Conservation (phyloP, 2,888 invertebrate genomes). For the Cremastobaeus sp. region DNA sequence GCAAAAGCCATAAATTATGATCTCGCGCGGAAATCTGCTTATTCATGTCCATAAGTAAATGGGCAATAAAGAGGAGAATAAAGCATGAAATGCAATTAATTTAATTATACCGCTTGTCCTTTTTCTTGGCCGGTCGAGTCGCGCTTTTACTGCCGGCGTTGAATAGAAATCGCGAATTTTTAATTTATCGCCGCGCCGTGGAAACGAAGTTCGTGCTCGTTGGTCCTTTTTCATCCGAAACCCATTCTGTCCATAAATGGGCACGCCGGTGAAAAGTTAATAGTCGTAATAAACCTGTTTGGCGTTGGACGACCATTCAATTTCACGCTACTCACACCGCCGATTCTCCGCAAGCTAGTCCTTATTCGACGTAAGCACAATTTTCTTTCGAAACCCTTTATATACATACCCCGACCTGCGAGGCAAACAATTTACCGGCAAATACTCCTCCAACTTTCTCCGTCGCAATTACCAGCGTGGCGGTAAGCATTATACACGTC, state of each 20-base stretch:
- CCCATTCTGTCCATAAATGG: slow-evolving; percentile 57
- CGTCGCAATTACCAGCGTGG: slow-evolving; percentile 50
- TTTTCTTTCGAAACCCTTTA: slow-evolving; percentile 53
- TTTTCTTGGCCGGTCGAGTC: neutral
- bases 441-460: slow-evolving; percentile 48
- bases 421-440: slow-evolving; percentile 53
- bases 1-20: slow-evolving; percentile 35
- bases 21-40: slow-evolving; percentile 29
- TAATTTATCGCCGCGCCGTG: slow-evolving; percentile 40
- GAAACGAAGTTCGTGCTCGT: slow-evolving; percentile 34
- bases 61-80: slow-evolving; percentile 33
- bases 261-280: slow-evolving; percentile 59
- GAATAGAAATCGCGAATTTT: slow-evolving; percentile 50
- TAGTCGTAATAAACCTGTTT: slow-evolving; percentile 62
- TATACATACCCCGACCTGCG: slow-evolving; percentile 22
- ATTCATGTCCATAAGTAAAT: slow-evolving; percentile 30
- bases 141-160: slow-evolving; percentile 32
- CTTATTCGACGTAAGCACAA: slow-evolving; percentile 53
- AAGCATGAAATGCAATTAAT: slow-evolving; percentile 29
- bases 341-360: slow-evolving; percentile 52
- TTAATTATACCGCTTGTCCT: slow-evolving; percentile 18
- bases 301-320: slow-evolving; percentile 59
- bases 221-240: slow-evolving; percentile 50
- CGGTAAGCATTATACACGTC: slow-evolving; percentile 46
- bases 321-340: slow-evolving; percentile 59